Evolutionary conservation across 2,113 vertebrate genomes (phyloP), one percentile per base, ranked within the genome.

Genomic region (Copsychus sechellarum): DNA sequence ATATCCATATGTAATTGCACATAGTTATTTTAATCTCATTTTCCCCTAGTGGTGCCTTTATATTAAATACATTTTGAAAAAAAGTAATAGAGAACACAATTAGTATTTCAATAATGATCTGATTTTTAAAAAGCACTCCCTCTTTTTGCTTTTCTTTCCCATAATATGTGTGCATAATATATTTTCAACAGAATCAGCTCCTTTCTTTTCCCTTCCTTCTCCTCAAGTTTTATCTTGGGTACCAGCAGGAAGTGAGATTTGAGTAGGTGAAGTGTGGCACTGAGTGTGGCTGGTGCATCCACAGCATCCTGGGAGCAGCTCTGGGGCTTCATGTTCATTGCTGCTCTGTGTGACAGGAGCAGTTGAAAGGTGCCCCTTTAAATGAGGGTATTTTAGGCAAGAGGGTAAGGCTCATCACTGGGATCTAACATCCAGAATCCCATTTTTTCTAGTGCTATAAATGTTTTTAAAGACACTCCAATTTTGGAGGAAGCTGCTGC

Each of bases 1-100:
- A 2, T 51, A 38, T 60, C 25, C 5, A 3, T 20, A 62, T 0
- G 2, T 28, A 82, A 31, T 12, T 69, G 12, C 9, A 42, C 0
- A 0, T 51, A 64, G 22, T 8, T 90, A n/a, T 48, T 94, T 86
- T 86, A 54, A 51, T 25, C 22, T 74, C 4, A 20, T 51, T 51
- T 60, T 22, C 4, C n/a, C 28, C 4, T 50, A 45, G 14, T 79
- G 15, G 26, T 78, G 12, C 7, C 25, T 62, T 85, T 67, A 29
- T 42, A 19, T 69, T 53, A 22, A 15, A 6, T 66, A 48, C 11
- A 4, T 57, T 82, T 79, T 65, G 4, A 14, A 62, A 60, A 51
- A 51, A 70, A 38, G 5, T n/a, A n/a, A 51, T 9, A 58, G 25
- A 50, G 15, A 83, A 53, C 60, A 11, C 42, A 77, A 56, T 56